Base-by-base conservation (phyloP, 2,888 invertebrate genomes). In the Nemurella pictetii region DNA sequence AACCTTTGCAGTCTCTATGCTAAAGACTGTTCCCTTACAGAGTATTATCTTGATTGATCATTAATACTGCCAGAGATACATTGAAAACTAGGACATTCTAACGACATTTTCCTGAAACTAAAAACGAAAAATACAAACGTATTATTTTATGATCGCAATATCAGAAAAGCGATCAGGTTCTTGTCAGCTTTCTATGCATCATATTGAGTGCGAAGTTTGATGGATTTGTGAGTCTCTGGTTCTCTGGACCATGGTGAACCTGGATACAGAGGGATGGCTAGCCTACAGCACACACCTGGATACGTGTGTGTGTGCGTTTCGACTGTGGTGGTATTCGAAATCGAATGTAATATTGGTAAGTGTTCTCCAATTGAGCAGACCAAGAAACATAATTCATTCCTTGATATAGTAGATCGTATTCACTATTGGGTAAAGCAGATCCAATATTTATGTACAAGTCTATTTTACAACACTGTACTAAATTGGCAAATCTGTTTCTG, bases 341-440 rank as follows among this genome's bases (percentile, higher is more conserved):
- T 55, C 55, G 55, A 20, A 55, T 29, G 78, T 78, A 78, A 78
- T 78, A 78, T 78, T 4, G 28, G 78, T 78, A 78, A 78, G 78
- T 78, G 78, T 78, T 78, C 29, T 29, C 30, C 78, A 78, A 78
- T 78, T 78, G 78, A 75, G 55, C 12, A 20, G 55, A 20, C 1
- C 55, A 55, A 55, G 55, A 55, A 55, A 78, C 78, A 29, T 78
- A 29, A 78, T 78, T 78, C 78, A 78, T 29, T 78, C 78, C 20
- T 20, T 55, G 55, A 55, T 55, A 55, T 55, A 7, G 55, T 3
- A 55, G 9, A 12, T 55, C 55, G 55, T 55, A 55, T 55, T 55
- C 55, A 55, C 5, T 20, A 55, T 55, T 55, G 55, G 55, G 12
- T 55, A 55, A 55, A 55, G 55, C 55, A 1, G 55, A 55, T 55